A percentile compares a stretch with the other conserved stretches of the same genome.
Conservation (phyloP, 2,888 invertebrate genomes). For the Boloria euphrosyne region DNA sequence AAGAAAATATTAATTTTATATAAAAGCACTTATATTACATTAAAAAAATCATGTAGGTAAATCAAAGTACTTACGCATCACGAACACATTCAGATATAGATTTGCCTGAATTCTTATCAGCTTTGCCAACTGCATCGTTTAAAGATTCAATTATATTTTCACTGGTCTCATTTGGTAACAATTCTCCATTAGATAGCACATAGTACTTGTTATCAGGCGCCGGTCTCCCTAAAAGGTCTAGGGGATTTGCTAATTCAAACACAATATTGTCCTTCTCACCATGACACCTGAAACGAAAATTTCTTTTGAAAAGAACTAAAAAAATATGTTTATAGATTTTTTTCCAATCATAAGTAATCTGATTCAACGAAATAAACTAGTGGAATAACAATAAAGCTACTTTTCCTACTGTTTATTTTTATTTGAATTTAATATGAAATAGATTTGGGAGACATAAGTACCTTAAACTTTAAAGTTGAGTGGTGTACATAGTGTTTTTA, state of each 20-base stretch:
- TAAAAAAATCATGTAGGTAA: background rate
- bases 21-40: background rate
- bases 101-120: conserved; percentile 57
- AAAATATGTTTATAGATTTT: background rate
- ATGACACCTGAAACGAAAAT: conserved; percentile 79
- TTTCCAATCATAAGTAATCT: background rate
- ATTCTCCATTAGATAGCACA: conserved; percentile 62
- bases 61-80: conserved; percentile 53
- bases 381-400: background rate
- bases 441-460: too few species aligned
- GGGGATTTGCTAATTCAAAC: conserved; percentile 78
- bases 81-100: conserved; percentile 58
- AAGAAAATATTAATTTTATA: background rate
- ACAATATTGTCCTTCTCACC: conserved; percentile 85
- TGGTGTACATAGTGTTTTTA: too few species aligned
- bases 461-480: too few species aligned
- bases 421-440: too few species aligned
- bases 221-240: conserved; percentile 63
- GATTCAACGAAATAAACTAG: background rate
- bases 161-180: conserved; percentile 51
- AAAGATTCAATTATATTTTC: conserved; percentile 52
- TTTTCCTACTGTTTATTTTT: background rate
- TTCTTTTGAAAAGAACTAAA: background rate
- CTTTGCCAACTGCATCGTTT: conserved; percentile 51
- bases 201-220: conserved; percentile 56